Evolutionary conservation across 2,113 vertebrate genomes (phyloP).

Genomic region (Delphinus delphis): DNA sequence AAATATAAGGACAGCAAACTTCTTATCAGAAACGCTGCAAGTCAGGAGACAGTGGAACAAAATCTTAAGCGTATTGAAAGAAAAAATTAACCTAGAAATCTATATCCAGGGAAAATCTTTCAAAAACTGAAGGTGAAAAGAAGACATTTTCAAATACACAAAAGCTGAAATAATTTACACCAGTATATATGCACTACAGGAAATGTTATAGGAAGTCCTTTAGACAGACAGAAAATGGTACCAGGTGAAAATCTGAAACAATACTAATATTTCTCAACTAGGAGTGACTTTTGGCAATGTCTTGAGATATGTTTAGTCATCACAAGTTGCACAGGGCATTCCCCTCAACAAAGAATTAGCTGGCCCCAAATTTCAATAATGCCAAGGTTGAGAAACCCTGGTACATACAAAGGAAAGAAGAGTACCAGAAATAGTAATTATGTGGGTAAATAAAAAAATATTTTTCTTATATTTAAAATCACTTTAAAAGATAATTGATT

Average conservation of each 20-base stretch:
- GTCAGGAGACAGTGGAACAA: background rate
- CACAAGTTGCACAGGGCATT: background rate
- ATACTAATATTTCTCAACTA: background rate
- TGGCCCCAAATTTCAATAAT: background rate
- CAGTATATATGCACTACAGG: background rate
- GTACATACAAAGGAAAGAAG: background rate
- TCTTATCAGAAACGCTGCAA: background rate
- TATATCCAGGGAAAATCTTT: background rate
- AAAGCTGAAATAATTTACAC: background rate
- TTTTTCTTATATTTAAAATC: background rate
- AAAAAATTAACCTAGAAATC: background rate
- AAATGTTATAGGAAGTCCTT: background rate
- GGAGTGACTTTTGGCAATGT: background rate
- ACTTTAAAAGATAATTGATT: background rate
- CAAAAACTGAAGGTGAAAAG: background rate
- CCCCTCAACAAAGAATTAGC: background rate
- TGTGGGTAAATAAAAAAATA: background rate
- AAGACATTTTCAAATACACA: background rate
- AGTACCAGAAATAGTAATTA: background rate
- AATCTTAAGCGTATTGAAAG: background rate
- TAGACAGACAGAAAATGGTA: background rate
- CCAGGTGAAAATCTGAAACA: background rate
- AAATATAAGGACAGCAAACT: background rate
- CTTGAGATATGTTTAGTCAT: background rate
- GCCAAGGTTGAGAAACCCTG: background rate